A percentile compares a stretch with the other conserved stretches of the same genome.
Evolutionary conservation across 35 echinoderm and acorn worm species (phyloP).

Genomic region (Lytechinus pictus): DNA sequence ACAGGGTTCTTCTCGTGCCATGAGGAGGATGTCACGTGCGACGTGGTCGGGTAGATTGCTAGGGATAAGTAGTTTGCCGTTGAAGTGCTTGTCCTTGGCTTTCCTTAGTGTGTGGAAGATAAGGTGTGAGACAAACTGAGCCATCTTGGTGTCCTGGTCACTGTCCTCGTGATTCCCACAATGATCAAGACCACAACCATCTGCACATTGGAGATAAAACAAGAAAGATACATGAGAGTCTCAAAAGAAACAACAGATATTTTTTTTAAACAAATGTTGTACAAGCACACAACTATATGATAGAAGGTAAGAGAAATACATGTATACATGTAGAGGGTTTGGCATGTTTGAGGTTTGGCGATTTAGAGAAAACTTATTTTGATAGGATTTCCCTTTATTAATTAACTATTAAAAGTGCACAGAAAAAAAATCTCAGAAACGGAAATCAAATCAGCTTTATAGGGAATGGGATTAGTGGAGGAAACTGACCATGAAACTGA

Average conservation of each 20-base stretch:
- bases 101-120: constrained; percentile 66
- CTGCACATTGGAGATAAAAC: constrained; percentile 61
- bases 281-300: too few relatives aligned
- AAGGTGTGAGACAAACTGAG: constrained; percentile 67
- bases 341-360: too few relatives aligned
- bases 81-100: constrained; percentile 50
- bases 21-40: constrained; percentile 75
- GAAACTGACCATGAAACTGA: neutral
- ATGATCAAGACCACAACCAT: constrained; percentile 50
- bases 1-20: constrained; percentile 92
- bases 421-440: too few relatives aligned
- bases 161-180: constrained; percentile 63
- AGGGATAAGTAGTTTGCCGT: constrained; percentile 70
- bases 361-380: too few relatives aligned
- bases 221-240: neutral
- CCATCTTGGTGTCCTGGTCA: constrained; percentile 72
- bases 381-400: too few relatives aligned
- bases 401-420: too few relatives aligned
- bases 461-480: too few relatives aligned
- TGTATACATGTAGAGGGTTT: too few relatives aligned
- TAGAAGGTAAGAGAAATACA: too few relatives aligned
- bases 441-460: too few relatives aligned
- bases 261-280: too few relatives aligned
- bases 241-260: too few relatives aligned
- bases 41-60: constrained; percentile 66